phyloP scores from a whole-genome alignment of 2,113 vertebrate species.

The Gymnogyps californianus region DNA sequence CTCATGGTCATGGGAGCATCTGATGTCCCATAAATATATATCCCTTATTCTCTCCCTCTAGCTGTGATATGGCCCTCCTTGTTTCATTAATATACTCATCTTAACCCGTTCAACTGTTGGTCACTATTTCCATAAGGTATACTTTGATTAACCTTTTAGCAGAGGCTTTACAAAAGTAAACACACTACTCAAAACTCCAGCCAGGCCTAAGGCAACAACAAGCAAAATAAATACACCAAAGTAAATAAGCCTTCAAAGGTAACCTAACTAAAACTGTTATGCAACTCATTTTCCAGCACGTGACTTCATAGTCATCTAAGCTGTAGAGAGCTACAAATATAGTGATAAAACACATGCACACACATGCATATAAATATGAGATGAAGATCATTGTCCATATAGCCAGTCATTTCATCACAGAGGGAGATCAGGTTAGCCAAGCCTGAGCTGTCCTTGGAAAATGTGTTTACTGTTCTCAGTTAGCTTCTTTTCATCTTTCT shows the following conservation, averaged over 20 bases:
- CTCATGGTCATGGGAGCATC: background rate
- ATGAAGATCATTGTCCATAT: background rate
- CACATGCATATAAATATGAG: too few relatives aligned
- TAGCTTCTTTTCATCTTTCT: background rate
- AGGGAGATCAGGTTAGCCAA: background rate
- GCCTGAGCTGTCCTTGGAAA: background rate
- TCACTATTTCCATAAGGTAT: background rate
- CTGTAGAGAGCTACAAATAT: rapidly evolving
- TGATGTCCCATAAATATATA: background rate
- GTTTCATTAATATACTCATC: background rate
- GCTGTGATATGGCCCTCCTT: background rate
- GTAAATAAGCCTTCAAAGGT: background rate
- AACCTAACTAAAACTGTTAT: background rate
- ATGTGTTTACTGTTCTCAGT: background rate
- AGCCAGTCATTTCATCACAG: background rate
- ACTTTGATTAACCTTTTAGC: background rate
- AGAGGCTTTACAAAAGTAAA: background rate
- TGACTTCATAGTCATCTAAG: background rate
- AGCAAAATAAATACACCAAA: background rate
- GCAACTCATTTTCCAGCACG: background rate
- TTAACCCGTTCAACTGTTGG: background rate
- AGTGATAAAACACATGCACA: background rate
- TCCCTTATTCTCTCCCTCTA: background rate
- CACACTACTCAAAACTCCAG: background rate
- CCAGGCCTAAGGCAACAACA: background rate